These are phyloP conservation scores for Odontocerum albicorne DNA, from an alignment of 2,888 invertebrate genomes.

Conservation along the genomic window DNA sequence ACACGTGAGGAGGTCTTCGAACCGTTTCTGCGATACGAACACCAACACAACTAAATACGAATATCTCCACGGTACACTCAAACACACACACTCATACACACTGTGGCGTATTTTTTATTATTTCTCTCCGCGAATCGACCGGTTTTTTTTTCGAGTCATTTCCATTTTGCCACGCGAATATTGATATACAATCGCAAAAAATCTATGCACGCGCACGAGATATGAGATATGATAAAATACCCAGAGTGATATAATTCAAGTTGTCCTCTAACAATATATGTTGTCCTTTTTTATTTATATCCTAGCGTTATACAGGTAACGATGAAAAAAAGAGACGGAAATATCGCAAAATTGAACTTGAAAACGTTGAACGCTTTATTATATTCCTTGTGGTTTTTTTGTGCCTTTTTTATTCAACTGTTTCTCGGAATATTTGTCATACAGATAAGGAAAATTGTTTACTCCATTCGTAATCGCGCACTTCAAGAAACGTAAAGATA, in stretches of 20 bases:
- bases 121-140: slow-evolving; percentile 9
- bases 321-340: background rate
- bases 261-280: background rate
- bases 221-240: background rate
- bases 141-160: slow-evolving; percentile 13
- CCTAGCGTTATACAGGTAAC: too few relatives aligned
- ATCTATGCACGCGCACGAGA: background rate
- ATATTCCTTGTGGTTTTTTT: too few relatives aligned
- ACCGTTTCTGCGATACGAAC: background rate
- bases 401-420: too few relatives aligned
- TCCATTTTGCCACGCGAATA: slow-evolving; percentile 25
- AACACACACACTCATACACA: background rate
- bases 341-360: slow-evolving; percentile 1
- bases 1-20: slow-evolving; percentile 24
- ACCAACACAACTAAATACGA: background rate
- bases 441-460: background rate
- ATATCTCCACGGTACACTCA: background rate
- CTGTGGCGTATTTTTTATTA: background rate
- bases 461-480: background rate
- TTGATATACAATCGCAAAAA: background rate
- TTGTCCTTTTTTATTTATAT: background rate
- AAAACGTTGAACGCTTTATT: slow-evolving; percentile 2
- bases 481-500: too few relatives aligned
- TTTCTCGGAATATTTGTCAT: too few relatives aligned
- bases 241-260: background rate